Evolutionary conservation across 2,797 vertebrate species (phyloP), one percentile per base, ranked within the genome.

Genomic region (Cyprinodon diabolis): DNA sequence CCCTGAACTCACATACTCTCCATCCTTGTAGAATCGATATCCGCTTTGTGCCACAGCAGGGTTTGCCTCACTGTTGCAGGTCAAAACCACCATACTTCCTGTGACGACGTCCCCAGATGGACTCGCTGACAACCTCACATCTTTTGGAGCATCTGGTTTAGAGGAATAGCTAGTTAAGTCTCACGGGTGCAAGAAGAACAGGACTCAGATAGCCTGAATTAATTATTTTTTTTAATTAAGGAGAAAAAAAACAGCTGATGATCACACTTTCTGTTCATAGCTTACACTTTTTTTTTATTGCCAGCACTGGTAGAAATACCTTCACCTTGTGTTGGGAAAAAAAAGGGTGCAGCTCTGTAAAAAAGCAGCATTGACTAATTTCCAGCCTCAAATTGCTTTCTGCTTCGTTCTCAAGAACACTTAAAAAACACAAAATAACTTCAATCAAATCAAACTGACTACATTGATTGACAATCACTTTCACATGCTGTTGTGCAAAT

Each of bases 51-150:
- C 49, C 67, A 92, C 85, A 12, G 82, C 60, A 17, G 90, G 91
- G 69, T 81, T 87, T 43, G 90, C 90, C 4, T 91, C 72, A 19
- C 89, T 79, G 81, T 78, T 84, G 79, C 92, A 93, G 69, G 57
- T 74, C 56, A 93, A 57, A 48, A 66, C 80, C 56, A 85, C 72
- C 0, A 67, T 58, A 21, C 74, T 52, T 43, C 89, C 91, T 62
- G 23, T 65, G 57, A 76, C 0, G 4, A 82, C 8, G 25, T 71
- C 35, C 30, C n/a, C n/a, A 19, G 76, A 49, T 37, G 83, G 82
- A 68, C 45, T 87, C 72, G 87, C 21, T 4, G 68, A 84, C 80
- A 93, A 35, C 1, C 13, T 74, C 8, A 92, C 83, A 0, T 69
- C 65, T 21, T 21, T 72, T 0, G 89, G 91, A 79, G 77, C 79